Percentiles rank a stretch among this genome's conserved stretches.
These are phyloP conservation scores for Sitophilus oryzae DNA, from an alignment of 1,140 invertebrate genomes.

Conservation along the genomic window DNA sequence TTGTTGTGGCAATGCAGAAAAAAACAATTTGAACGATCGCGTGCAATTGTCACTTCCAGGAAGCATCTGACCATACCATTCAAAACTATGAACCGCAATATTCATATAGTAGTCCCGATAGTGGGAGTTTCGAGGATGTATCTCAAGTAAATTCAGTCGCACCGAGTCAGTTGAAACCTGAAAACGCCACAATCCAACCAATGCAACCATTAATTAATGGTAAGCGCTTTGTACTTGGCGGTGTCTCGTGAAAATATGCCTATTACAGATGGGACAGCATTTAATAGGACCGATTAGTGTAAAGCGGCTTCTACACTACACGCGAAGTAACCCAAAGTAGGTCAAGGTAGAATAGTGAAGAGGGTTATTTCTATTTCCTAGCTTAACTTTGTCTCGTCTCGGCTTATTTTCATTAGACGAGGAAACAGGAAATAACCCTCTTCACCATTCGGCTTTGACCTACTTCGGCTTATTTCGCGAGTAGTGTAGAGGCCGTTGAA, in stretches of 20 bases:
- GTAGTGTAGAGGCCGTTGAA: too few species aligned
- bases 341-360: too few species aligned
- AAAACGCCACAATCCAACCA: constrained; percentile 23
- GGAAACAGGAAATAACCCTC: too few species aligned
- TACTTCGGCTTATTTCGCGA: too few species aligned
- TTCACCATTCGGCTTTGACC: too few species aligned
- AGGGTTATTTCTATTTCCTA: too few species aligned
- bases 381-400: too few species aligned
- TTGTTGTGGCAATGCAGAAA: not conserved
- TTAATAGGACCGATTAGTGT: too few species aligned
- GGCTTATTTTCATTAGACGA: too few species aligned
- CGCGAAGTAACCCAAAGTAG: too few species aligned
- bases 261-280: not conserved
- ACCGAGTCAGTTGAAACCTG: constrained; percentile 30
- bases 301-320: too few species aligned
- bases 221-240: constrained; percentile 33
- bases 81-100: constrained; percentile 37
- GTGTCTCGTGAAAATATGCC: not conserved
- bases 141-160: constrained; percentile 31
- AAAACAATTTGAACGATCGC: constrained; percentile 38
- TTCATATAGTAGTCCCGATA: constrained; percentile 35
- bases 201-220: constrained; percentile 33
- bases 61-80: constrained; percentile 44
- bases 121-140: constrained; percentile 37
- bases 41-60: constrained; percentile 37